Evolutionary conservation across 2,888 invertebrate species (phyloP).

Genomic region (Campaea margaritaria): DNA sequence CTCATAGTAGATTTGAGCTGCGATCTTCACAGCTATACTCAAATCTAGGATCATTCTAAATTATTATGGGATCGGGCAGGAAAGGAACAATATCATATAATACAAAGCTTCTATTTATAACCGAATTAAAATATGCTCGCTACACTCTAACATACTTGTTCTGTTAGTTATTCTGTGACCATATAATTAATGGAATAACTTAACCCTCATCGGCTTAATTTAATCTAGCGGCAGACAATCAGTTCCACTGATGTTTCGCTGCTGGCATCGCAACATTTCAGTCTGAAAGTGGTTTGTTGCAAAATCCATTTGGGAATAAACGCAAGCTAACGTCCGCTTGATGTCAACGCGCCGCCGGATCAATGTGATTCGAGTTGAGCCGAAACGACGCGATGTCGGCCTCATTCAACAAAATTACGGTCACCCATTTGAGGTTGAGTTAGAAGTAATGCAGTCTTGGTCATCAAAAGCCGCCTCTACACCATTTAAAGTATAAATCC

Average conservation of each 20-base stretch:
- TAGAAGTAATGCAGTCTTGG: no score
- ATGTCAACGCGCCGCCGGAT: conserved; percentile 60
- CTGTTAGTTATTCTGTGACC: background rate
- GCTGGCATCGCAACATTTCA: conserved; percentile 63
- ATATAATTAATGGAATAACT: background rate
- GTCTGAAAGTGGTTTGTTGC: conserved; percentile 66
- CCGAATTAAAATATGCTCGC: no score
- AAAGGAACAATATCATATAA: no score
- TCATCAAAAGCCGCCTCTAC: background rate
- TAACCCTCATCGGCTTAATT: background rate
- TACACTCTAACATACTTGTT: background rate
- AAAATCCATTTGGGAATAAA: conserved; percentile 70
- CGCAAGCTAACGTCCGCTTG: conserved; percentile 57
- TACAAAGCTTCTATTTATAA: no score
- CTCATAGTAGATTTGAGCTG: no score
- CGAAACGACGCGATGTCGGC: conserved; percentile 38
- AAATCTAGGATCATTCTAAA: no score
- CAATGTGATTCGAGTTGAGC: conserved; percentile 64
- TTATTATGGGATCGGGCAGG: no score
- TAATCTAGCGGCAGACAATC: conserved; percentile 18
- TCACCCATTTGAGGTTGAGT: no score
- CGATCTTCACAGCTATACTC: no score
- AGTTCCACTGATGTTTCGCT: conserved; percentile 37
- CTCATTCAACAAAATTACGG: conserved; percentile 33
- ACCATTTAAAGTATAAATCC: background rate